Evolutionary conservation across 2,113 vertebrate genomes (phyloP), one percentile per base, ranked within the genome.

Genomic region (Hydrolagus affinis): DNA sequence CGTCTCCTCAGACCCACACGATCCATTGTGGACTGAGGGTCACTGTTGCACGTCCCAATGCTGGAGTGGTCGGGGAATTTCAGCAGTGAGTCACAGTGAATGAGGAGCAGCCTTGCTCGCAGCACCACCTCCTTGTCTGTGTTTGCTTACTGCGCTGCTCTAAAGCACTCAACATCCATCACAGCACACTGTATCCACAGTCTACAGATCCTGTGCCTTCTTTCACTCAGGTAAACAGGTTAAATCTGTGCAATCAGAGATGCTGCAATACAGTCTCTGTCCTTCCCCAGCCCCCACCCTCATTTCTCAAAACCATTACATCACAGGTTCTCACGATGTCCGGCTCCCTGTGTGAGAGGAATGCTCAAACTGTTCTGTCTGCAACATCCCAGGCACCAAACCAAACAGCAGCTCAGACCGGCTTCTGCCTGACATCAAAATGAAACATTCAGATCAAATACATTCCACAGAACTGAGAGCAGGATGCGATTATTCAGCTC

Each of bases 321-420:
- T 83, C 60, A 66, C 60, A 83, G 60, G 25, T 30, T 83, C 78
- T 32, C 78, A 68, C 30, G 78, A 68, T 28, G 3, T 64, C 15
- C 78, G 66, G 66, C 28, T 83, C 25, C 19, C 15, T 83, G 62
- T 83, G 78, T 83, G 60, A 83, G 23, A 83, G 62, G 62, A 83
- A 83, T 83, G 8, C 78, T 66, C 62, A 23, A 83, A 68, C 23
- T 83, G 11, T 77, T 25, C 62, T 19, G 28, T 19, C 78, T 66
- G 62, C 78, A 83, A 68, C 8, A 66, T 83, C 78, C 25, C 62
- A 64, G 6, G 14, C 60, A 66, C 60, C 60, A 83, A 66, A 11
- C 44, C 44, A 44, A 6, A 44, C 44, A 66, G 62, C 60, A 83
- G 25, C 25, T 83, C 78, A 83, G 19, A 21, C 25, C 30, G 60